These are phyloP conservation scores for Oncorhynchus keta DNA, from an alignment of 2,113 vertebrate species.

Conservation along the genomic window DNA sequence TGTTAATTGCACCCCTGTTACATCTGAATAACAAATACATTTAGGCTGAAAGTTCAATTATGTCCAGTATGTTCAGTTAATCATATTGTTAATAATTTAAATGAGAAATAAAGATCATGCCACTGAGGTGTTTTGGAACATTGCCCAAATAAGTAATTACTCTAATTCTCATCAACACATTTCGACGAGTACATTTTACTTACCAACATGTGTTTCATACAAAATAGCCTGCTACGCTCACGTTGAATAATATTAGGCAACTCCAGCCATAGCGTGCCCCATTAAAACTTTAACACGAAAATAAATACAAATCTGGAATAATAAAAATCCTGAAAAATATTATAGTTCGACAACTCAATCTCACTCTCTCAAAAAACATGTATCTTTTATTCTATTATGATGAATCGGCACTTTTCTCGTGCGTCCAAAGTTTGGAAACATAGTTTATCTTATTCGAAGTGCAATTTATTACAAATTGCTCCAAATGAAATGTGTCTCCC, in stretches of 20 bases:
- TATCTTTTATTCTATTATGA: not conserved
- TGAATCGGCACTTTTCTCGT: not conserved
- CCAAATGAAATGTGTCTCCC: not conserved
- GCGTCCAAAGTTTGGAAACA: too few species aligned
- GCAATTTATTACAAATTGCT: not conserved
- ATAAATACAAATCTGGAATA: not conserved
- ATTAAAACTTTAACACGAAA: not conserved
- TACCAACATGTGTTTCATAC: not conserved
- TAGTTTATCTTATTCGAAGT: not conserved
- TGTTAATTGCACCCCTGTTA: too few species aligned
- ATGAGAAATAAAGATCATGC: not conserved
- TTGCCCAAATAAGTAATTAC: not conserved
- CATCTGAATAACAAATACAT: too few species aligned
- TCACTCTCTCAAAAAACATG: not conserved
- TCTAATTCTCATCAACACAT: not conserved
- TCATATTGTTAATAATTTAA: too few species aligned
- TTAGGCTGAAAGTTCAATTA: too few species aligned
- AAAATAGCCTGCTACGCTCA: not conserved
- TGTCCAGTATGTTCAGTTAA: too few species aligned
- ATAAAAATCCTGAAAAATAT: not conserved
- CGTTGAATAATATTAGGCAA: not conserved
- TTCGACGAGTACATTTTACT: not conserved
- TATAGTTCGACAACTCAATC: not conserved
- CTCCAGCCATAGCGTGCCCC: not conserved
- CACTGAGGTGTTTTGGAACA: not conserved